Base-by-base conservation (phyloP, 2,797 vertebrate genomes). In the Echiichthys vipera region DNA sequence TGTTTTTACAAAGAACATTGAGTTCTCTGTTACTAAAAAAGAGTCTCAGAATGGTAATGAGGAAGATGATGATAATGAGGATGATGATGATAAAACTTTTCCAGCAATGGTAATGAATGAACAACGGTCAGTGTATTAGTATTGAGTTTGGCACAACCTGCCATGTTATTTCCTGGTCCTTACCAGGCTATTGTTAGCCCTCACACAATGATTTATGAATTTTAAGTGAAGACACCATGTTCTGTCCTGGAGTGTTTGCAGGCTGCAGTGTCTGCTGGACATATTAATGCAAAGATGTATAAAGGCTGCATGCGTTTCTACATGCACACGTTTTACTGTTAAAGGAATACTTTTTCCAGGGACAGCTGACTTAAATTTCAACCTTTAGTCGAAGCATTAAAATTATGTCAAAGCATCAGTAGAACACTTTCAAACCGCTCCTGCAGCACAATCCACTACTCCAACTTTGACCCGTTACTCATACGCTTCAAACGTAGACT, bases 41-140 rank as follows among this genome's bases (percentile, higher is more conserved):
- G 24, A 63, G 45, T 43, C 42, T 63, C 62, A 57, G 62, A 39
- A 66, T 32, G 61, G 29, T 63, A 49, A 61, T 43, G 32, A 34
- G 24, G 22, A 54, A 43, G 40, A 57, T 10, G 15, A 46, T 34
- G 42, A 57, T 62, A 68, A 65, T 43, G 32, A 34, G 24, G 22
- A 54, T 47, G 40, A 57, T 10, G 15, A 46, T 34, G 42, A 67
- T 22, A 53, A 42, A 78, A 61, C 24, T 18, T 40, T 36, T 7
- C 18, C 39, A 62, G 24, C 34, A 37, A 34, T 63, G 40, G 30
- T 49, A 65, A 71, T 78, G n/a, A 57, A 74, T 53, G 5, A 55
- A 58, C 32, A 18, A 56, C 55, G 56, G 32, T 43, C 65, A 32
- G n/a, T 37, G 24, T 39, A 46, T 17, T 58, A 65, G 42, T 30